Evolutionary conservation across 2,797 vertebrate genomes (phyloP), one percentile per base, ranked within the genome.

Genomic region (Acanthurus lineatus): DNA sequence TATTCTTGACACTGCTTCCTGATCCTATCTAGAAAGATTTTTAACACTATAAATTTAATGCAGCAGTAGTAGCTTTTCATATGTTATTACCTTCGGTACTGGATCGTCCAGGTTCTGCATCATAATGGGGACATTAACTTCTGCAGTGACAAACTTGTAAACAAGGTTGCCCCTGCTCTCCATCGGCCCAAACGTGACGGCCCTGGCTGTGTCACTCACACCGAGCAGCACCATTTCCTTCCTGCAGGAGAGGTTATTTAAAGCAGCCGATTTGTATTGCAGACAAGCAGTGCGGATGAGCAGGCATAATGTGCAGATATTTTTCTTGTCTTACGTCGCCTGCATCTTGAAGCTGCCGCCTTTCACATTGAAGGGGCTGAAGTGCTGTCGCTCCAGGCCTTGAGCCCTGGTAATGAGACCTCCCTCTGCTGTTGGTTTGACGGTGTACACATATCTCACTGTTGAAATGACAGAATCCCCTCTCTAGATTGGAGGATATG

Each of bases 301-400:
- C 38, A 5, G 44, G 47, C 28, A 7, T 54, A 48, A 77, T 28
- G 53, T 69, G 19, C 22, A 45, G 38, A 53, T 8, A 7, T 72
- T 62, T 19, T 86, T 76, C 15, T 70, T 47, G 56, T 81, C 95
- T 92, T 93, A 96, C 96, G 3, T 87, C 2, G 95, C 94, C 66
- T 92, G 51, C 91, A 96, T 91, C 83, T 89, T 92, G 54, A 93
- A 94, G 25, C 82, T 95, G 3, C 96, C 96, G 0, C 94, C 90
- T 48, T 95, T 96, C 68, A 97, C 95, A 44, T 91, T 95, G 88
- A 97, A 91, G 1, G 95, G 94, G 6, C 93, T 94, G 86, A 97
- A 95, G 65, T 93, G 88, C 42, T 96, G 95, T 6, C 83, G 82
- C 86, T 98, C 95, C 62, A 95, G 85, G 0, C 94, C 93, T 0